A percentile compares a stretch with the other conserved stretches of the same genome.
Conservation (phyloP, 2,888 invertebrate species). For the Acanthosepion esculentum region DNA sequence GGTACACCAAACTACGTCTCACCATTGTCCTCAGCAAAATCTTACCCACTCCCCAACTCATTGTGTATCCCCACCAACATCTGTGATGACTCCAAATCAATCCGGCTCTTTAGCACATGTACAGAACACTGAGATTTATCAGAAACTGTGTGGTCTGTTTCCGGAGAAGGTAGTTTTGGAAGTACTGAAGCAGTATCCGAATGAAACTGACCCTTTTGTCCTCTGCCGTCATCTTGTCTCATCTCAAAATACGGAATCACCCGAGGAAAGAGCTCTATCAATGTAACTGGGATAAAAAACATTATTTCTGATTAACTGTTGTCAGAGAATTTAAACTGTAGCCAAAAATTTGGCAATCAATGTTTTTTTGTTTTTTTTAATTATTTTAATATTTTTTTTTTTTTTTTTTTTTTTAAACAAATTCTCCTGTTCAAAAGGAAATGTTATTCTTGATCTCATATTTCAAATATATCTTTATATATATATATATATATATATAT, state of each 20-base stretch:
- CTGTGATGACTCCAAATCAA: constrained; percentile 14
- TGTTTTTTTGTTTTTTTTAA: not conserved
- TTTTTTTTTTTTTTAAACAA: not conserved
- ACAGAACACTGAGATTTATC: constrained; percentile 81
- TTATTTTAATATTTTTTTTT: not conserved
- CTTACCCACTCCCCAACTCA: not conserved
- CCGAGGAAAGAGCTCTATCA: not conserved
- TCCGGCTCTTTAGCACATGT: not conserved
- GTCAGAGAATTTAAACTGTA: not conserved
- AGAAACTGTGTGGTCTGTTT: constrained; percentile 92
- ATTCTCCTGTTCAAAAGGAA: not conserved
- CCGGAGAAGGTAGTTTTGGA: constrained; percentile 91
- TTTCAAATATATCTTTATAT: not conserved
- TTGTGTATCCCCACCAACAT: not conserved
- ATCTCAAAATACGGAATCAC: not conserved
- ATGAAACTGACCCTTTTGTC: constrained; percentile 90
- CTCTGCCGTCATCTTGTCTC: constrained; percentile 79
- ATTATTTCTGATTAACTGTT: not conserved
- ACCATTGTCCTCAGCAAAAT: not conserved
- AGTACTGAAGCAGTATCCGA: constrained; percentile 90
- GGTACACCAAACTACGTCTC: not conserved
- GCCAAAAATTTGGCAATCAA: not conserved
- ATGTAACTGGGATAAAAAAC: not conserved
- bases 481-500: not conserved
- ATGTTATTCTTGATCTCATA: not conserved